Base-by-base conservation (phyloP, 2,888 invertebrate genomes). In the Dione vanillae region DNA sequence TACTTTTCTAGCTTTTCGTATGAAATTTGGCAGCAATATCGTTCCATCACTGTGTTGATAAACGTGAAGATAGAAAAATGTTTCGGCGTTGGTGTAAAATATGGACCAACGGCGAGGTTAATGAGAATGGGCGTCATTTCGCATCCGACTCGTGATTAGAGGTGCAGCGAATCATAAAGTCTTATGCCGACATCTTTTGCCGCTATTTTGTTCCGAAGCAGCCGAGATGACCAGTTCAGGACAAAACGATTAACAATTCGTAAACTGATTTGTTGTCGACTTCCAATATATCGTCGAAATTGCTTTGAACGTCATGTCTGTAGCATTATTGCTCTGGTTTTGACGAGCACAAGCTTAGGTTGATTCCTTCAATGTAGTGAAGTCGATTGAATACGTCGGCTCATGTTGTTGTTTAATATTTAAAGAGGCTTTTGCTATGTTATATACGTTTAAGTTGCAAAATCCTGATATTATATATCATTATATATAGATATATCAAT, bases 121-220 rank as follows among this genome's bases (percentile, higher is more conserved):
- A 91, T 90, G 90, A 89, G 85, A 88, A 89, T 85, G 86, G 83
- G 83, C 84, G 86, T 85, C 86, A 85, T 88, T 88, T 84, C 84
- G 85, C 81, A 85, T 85, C 85, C 85, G 83, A 49, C 82, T 83
- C 59, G 35, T 54, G 81, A 82, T 81, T 83, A 82, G 84, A 84
- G 83, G 82, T 85, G 82, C 80, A 83, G 81, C 84, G 80, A 78
- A 84, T 87, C 88, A 90, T 90, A 89, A 89, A 89, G 87, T 89
- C 89, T 89, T 87, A 87, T 65, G 59, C 61, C 59, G 52, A 66
- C 52, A 66, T 37, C 67, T 65, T 73, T 68, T 71, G 69, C 40
- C 45, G 65, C 11, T 51, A 19, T 61, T 52, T 64, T 49, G 64
- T 49, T 49, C 49, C 49, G 81, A 81, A 82, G 80, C 80, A 81